A percentile compares a stretch with the other conserved stretches of the same genome.
Evolutionary conservation across 2,888 invertebrate species (phyloP).

Genomic region (Drosophila testacea): DNA sequence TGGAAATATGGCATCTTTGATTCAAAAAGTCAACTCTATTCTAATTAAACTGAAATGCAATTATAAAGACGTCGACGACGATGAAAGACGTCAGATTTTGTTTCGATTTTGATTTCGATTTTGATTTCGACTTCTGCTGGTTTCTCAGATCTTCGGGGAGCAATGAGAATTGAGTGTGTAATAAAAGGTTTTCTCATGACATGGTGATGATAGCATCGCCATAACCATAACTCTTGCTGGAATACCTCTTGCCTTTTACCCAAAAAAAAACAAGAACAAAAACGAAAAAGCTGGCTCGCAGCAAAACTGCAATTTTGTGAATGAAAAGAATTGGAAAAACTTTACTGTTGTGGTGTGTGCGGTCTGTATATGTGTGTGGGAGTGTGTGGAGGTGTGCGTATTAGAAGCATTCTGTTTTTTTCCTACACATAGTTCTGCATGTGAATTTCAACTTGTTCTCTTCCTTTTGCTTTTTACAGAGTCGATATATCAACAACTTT

Average conservation of each 20-base stretch:
- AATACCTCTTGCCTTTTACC: conserved; percentile 6
- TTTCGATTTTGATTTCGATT: not conserved
- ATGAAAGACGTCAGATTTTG: not conserved
- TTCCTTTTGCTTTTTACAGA: conserved; percentile 24
- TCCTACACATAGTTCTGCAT: not conserved
- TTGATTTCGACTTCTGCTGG: conserved; percentile 6
- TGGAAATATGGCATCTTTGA: too few relatives aligned
- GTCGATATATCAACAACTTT: conserved; percentile 62
- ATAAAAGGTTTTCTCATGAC: conserved; percentile 27
- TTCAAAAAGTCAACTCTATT: too few relatives aligned
- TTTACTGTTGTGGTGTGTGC: conserved; percentile 11
- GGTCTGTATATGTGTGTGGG: not conserved
- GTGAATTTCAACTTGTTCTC: conserved; percentile 7
- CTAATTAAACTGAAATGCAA: not conserved
- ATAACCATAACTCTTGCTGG: conserved; percentile 46
- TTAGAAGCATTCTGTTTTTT: conserved; percentile 13
- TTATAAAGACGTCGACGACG: too few relatives aligned
- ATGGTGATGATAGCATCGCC: conserved; percentile 34
- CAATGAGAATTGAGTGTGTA: conserved; percentile 13
- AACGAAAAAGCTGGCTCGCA: not conserved
- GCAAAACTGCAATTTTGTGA: conserved; percentile 34
- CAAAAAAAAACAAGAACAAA: not conserved
- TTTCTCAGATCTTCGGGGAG: not conserved
- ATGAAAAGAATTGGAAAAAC: not conserved
- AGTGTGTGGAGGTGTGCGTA: conserved; percentile 28